A percentile compares a stretch with the other conserved stretches of the same genome.
phyloP scores from a whole-genome alignment of 2,113 vertebrate genomes.

The Trogon surrucura region DNA sequence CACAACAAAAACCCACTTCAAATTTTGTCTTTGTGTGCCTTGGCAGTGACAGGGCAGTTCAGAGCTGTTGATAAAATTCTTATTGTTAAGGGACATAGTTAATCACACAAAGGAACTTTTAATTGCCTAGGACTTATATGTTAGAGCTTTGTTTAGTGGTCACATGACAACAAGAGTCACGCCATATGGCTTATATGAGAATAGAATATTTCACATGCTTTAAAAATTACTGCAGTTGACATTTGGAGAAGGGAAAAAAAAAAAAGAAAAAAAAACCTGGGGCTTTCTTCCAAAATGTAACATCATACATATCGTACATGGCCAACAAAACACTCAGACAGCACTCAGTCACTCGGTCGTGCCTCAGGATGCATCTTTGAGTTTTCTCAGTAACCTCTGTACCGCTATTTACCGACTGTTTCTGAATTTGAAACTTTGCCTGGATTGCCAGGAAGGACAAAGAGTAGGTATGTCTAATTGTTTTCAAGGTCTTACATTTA shows the following conservation, averaged over 20 bases:
- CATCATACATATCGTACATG: neutral
- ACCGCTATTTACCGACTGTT: neutral
- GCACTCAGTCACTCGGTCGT: neutral
- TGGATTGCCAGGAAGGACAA: neutral
- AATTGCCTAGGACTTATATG: neutral
- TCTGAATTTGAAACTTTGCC: neutral
- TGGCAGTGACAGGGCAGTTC: neutral
- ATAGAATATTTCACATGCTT: neutral
- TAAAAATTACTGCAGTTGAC: neutral
- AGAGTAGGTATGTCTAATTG: neutral
- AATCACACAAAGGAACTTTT: neutral
- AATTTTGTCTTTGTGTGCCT: neutral
- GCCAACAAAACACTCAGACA: neutral
- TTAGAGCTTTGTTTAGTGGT: neutral
- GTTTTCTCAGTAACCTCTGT: neutral
- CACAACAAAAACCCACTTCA: neutral
- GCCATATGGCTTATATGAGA: neutral
- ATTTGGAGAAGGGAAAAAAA: neutral
- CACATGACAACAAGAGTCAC: neutral
- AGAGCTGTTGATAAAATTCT: neutral
- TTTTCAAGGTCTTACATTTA: neutral
- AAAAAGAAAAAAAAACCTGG: neutral
- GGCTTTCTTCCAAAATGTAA: conserved; percentile 22
- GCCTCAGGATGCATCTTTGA: neutral
- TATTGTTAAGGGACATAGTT: neutral